Percentiles rank a stretch among this genome's conserved stretches.
These are phyloP conservation scores for Mohoua ochrocephala DNA, from an alignment of 2,113 vertebrate species.

Conservation along the genomic window DNA sequence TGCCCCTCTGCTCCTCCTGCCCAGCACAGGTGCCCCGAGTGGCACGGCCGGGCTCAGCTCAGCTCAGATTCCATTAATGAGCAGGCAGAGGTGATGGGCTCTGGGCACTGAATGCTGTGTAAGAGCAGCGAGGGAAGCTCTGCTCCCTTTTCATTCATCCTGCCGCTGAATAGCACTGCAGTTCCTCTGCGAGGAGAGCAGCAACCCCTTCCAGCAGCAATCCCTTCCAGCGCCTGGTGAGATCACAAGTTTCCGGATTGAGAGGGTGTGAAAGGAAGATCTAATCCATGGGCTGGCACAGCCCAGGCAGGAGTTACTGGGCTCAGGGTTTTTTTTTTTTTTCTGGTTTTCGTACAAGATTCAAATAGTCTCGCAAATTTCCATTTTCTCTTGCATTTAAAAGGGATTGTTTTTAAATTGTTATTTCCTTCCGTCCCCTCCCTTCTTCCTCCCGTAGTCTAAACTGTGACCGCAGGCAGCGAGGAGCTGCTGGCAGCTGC, in stretches of 20 bases:
- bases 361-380: neutral
- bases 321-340: neutral
- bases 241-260: conserved; percentile 20
- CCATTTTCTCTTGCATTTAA: conserved; percentile 6
- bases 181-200: neutral
- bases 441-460: neutral
- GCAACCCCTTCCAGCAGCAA: neutral
- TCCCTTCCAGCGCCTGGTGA: neutral
- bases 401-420: conserved; percentile 18
- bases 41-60: neutral
- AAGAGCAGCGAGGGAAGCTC: neutral
- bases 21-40: accelerated
- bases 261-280: conserved; percentile 52
- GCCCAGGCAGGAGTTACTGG: neutral
- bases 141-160: neutral
- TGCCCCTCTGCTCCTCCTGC: neutral
- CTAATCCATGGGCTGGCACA: conserved; percentile 11
- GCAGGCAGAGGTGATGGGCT: neutral
- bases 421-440: conserved; percentile 3
- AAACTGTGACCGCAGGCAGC: neutral
- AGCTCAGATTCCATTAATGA: neutral
- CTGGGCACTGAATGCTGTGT: neutral
- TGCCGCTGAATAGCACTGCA: neutral
- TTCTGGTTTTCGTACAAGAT: neutral
- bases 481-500: neutral